These are phyloP conservation scores for Amazona vittata DNA, from an alignment of 2,113 vertebrate species.

Conservation along the genomic window DNA sequence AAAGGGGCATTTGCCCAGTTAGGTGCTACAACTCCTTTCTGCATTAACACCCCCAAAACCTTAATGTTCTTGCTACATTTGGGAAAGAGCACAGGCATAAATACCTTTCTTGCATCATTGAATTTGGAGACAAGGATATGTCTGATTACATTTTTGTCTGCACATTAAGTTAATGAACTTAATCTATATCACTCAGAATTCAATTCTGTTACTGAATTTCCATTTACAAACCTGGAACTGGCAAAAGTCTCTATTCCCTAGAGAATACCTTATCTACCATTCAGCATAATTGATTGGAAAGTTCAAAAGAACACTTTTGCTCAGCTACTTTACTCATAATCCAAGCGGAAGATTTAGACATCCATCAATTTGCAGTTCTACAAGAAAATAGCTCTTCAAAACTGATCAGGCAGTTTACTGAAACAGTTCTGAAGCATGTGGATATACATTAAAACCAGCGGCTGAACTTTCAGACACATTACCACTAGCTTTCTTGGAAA, in stretches of 20 bases:
- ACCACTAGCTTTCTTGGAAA: not conserved
- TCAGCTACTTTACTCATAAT: not conserved
- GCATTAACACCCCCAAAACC: not conserved
- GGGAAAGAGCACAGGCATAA: not conserved
- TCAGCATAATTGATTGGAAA: not conserved
- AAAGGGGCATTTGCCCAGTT: not conserved
- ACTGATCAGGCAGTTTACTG: not conserved
- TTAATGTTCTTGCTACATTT: not conserved
- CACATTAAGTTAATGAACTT: not conserved
- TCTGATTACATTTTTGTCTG: not conserved
- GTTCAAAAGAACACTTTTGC: not conserved
- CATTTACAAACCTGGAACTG: not conserved
- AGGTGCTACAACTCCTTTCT: not conserved
- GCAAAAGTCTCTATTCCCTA: not conserved
- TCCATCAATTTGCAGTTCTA: not conserved
- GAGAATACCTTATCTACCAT: not conserved
- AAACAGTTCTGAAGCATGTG: not conserved
- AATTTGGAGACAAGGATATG: not conserved
- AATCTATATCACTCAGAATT: not conserved
- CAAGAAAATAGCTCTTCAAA: not conserved
- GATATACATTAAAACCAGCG: not conserved
- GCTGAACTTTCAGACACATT: not conserved
- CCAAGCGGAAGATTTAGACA: not conserved
- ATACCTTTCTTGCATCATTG: not conserved
- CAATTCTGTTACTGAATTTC: not conserved